Conservation (phyloP, 1,140 invertebrate genomes). For the Scaptomyza pallida region DNA sequence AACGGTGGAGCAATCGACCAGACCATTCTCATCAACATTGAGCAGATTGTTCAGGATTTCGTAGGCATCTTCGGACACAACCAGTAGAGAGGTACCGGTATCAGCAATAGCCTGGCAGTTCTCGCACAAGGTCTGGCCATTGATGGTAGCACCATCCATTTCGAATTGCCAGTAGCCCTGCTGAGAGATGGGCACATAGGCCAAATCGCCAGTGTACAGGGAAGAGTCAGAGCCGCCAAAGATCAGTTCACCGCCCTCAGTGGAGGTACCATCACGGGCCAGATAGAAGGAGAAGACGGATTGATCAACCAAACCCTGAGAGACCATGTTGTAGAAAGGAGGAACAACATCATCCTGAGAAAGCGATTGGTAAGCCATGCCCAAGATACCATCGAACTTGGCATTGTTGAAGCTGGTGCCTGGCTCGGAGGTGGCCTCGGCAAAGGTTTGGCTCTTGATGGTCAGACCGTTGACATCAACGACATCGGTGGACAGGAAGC, state of each 20-base stretch:
- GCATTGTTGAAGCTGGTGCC: conserved; percentile 94
- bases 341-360: conserved; percentile 95
- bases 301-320: conserved; percentile 90
- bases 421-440: conserved; percentile 96
- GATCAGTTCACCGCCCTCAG: conserved; percentile 94
- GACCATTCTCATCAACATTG: conserved; percentile 91
- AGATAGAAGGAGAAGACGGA: conserved; percentile 97
- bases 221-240: conserved; percentile 96
- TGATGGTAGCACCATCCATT: conserved; percentile 91
- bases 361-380: conserved; percentile 94
- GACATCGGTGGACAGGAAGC: conserved; percentile 95
- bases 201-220: conserved; percentile 94
- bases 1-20: conserved; percentile 90
- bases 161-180: conserved; percentile 98
- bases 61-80: conserved; percentile 93
- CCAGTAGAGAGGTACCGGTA: conserved; percentile 98
- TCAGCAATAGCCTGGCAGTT: conserved; percentile 98
- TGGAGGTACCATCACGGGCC: conserved; percentile 88
- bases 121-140: conserved; percentile 85
- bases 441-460: conserved; percentile 95
- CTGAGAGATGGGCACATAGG: conserved; percentile 92
- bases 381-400: conserved; percentile 98
- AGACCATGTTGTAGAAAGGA: conserved; percentile 97
- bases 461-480: conserved; percentile 89
- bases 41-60: conserved; percentile 89